phyloP scores from a whole-genome alignment of 2,113 vertebrate species.

The Meleagris gallopavo region DNA sequence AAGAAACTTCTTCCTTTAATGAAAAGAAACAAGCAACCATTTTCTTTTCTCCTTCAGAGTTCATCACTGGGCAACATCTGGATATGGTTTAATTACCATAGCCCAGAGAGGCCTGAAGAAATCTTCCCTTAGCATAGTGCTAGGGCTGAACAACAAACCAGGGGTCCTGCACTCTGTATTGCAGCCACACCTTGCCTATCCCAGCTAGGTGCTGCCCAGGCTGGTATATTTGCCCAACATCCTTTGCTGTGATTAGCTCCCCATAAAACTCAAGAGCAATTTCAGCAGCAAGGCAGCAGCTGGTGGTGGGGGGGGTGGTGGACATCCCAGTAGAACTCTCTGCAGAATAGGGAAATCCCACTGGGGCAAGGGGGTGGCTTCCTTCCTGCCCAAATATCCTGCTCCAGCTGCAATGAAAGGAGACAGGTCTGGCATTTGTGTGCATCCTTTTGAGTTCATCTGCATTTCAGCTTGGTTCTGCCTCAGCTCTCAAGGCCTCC shows the following conservation, averaged over 20 bases:
- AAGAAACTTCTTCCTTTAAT: no score
- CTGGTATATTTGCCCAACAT: not conserved
- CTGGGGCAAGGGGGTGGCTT: not conserved
- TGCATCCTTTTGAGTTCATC: not conserved
- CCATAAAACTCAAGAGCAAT: not conserved
- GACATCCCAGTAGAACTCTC: not conserved
- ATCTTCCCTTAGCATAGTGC: not conserved
- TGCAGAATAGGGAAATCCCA: not conserved
- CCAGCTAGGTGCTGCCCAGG: not conserved
- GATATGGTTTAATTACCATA: not conserved
- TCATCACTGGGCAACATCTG: not conserved
- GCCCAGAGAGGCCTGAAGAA: not conserved
- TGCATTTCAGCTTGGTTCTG: not conserved
- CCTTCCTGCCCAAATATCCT: conserved; percentile 26
- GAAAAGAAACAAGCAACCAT: not conserved
- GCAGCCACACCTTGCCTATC: not conserved
- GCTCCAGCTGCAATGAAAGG: not conserved
- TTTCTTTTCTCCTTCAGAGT: not conserved
- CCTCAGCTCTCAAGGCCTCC: not conserved
- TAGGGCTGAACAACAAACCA: not conserved
- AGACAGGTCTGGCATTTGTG: not conserved
- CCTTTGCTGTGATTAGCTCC: not conserved
- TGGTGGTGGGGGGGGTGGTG: not conserved
- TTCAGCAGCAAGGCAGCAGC: not conserved
- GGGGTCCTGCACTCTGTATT: not conserved